phyloP scores from a whole-genome alignment of 2,888 invertebrate genomes.

The Alviniconcha strummeri region DNA sequence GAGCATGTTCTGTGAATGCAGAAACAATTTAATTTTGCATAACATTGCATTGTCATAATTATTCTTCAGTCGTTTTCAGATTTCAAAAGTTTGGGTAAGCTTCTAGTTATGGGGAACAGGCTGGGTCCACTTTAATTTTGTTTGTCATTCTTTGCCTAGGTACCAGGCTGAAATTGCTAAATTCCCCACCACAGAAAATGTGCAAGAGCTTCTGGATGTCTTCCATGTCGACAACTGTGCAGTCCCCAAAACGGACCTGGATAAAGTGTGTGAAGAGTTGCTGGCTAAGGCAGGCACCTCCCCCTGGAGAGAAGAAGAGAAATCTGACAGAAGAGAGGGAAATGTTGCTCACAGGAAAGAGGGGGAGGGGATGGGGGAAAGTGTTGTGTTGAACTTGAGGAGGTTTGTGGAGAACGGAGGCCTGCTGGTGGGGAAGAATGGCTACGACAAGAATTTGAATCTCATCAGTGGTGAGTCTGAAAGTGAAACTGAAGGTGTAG shows the following conservation, averaged over 20 bases:
- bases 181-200: background rate
- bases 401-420: conserved; percentile 38
- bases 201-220: conserved; percentile 16
- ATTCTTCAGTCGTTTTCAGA: too few species aligned
- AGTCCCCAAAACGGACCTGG: background rate
- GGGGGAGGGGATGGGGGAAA: background rate
- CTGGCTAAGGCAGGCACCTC: background rate
- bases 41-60: too few species aligned
- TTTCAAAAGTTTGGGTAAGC: too few species aligned
- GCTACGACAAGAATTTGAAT: conserved; percentile 53
- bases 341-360: background rate
- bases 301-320: conserved; percentile 2
- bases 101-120: too few species aligned
- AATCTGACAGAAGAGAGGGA: background rate
- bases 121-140: too few species aligned
- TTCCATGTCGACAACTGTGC: background rate
- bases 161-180: conserved; percentile 23
- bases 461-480: conserved; percentile 43
- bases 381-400: conserved; percentile 40
- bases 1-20: too few species aligned
- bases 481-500: background rate
- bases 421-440: conserved; percentile 41
- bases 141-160: background rate
- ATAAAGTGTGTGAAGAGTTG: background rate
- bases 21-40: too few species aligned